Percentiles rank a stretch among this genome's conserved stretches.
phyloP scores from a whole-genome alignment of 2,113 vertebrate species.

The Sinosuthora webbiana region DNA sequence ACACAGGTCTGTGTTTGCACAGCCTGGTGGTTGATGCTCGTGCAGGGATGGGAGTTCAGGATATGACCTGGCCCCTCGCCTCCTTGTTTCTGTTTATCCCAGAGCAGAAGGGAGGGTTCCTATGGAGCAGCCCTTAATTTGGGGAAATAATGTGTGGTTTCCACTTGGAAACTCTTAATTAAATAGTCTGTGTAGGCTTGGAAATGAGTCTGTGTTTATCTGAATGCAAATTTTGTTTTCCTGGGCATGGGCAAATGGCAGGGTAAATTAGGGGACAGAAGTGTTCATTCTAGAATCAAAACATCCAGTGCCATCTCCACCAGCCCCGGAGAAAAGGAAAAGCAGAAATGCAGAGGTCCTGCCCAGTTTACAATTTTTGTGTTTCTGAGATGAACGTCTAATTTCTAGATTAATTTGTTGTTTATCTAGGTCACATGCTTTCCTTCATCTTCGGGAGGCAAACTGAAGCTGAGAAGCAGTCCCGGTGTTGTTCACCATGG shows the following conservation, averaged over 20 bases:
- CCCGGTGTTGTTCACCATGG: neutral
- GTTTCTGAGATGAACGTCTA: neutral
- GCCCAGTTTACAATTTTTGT: neutral
- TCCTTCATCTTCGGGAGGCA: neutral
- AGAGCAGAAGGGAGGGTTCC: neutral
- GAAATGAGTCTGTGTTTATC: slow-evolving; percentile 12
- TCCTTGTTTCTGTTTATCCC: neutral
- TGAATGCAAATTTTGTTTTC: slow-evolving; percentile 3
- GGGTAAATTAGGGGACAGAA: neutral
- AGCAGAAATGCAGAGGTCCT: neutral
- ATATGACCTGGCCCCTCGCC: neutral
- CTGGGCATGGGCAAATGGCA: neutral
- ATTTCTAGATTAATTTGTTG: neutral
- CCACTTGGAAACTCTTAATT: slow-evolving; percentile 39
- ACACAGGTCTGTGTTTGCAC: neutral
- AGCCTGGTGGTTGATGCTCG: neutral
- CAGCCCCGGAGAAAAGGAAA: neutral
- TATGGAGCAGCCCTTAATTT: neutral
- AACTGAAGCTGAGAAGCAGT: neutral
- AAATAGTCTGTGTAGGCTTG: neutral
- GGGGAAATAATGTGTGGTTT: neutral
- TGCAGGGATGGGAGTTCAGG: neutral
- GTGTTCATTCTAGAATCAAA: neutral
- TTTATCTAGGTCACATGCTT: neutral
- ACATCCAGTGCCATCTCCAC: neutral